These are phyloP conservation scores for Drosophila neoperkinsi DNA, from an alignment of 2,888 invertebrate species.

Conservation along the genomic window DNA sequence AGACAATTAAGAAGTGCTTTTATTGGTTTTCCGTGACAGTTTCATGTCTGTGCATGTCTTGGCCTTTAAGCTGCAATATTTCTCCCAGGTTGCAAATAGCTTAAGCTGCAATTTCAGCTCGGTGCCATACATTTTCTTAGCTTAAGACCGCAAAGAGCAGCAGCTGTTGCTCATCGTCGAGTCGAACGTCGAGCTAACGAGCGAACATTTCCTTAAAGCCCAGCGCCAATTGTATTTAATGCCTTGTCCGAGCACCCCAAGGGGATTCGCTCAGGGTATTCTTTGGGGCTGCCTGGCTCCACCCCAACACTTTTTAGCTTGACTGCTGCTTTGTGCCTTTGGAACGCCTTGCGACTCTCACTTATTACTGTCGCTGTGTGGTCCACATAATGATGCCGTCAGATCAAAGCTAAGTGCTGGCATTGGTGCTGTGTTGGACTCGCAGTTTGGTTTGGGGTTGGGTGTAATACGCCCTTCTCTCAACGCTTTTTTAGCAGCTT, in stretches of 20 bases:
- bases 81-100: slow-evolving; percentile 7
- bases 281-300: slow-evolving; percentile 26
- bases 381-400: slow-evolving; percentile 62
- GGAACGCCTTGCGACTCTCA: slow-evolving; percentile 52
- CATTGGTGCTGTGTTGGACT: slow-evolving; percentile 4
- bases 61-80: slow-evolving; percentile 22
- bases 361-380: slow-evolving; percentile 59
- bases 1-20: neutral
- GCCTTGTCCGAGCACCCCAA: slow-evolving; percentile 59
- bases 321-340: slow-evolving; percentile 62
- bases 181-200: slow-evolving; percentile 51
- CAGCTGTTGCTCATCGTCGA: slow-evolving; percentile 47
- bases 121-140: slow-evolving; percentile 46
- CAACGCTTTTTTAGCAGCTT: slow-evolving; percentile 25
- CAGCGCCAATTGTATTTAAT: slow-evolving; percentile 70
- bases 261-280: slow-evolving; percentile 36
- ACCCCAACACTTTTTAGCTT: slow-evolving; percentile 42
- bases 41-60: neutral
- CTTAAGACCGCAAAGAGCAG: slow-evolving; percentile 56
- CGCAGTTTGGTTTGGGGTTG: neutral
- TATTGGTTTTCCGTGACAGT: neutral
- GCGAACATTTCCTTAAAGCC: slow-evolving; percentile 66
- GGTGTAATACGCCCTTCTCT: neutral
- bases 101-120: slow-evolving; percentile 41
- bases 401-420: slow-evolving; percentile 64